Percentiles rank a stretch among this genome's conserved stretches.
Evolutionary conservation across 2,797 vertebrate species (phyloP).

Genomic region (Geotrypetes seraphini): DNA sequence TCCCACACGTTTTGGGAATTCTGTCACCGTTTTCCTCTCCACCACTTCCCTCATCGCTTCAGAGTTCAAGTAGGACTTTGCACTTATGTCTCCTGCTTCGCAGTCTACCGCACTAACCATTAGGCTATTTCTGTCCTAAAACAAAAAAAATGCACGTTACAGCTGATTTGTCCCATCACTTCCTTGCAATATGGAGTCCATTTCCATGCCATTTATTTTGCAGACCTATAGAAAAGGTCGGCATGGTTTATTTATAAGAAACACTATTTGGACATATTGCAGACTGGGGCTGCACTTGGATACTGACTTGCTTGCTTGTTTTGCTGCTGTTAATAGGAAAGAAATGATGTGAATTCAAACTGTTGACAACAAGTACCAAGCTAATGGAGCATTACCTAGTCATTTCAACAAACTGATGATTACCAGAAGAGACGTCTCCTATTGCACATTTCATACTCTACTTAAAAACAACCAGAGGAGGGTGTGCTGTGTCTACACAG

Average conservation of each 20-base stretch:
- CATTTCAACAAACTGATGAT: constrained; percentile 7
- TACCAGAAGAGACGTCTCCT: constrained; percentile 16
- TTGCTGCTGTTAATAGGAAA: constrained; percentile 5
- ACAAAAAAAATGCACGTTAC: no score
- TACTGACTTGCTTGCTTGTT: constrained; percentile 18
- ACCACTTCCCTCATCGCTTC: no score
- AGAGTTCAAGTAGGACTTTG: no score
- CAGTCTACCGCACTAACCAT: no score
- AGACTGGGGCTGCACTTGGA: constrained; percentile 9
- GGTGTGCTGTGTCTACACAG: constrained; percentile 14
- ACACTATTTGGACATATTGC: constrained; percentile 13
- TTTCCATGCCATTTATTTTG: no score
- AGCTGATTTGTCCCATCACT: no score
- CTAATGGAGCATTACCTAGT: constrained; percentile 1
- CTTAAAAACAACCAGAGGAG: constrained; percentile 20
- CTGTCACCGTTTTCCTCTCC: no score
- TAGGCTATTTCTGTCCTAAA: no score
- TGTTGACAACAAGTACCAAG: constrained; percentile 6
- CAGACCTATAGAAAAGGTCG: no score
- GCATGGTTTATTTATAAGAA: constrained; percentile 29
- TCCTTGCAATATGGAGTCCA: no score
- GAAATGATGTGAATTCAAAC: constrained; percentile 24
- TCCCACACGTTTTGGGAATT: no score
- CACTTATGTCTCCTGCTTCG: no score
- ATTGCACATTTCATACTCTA: constrained; percentile 3